Conservation (phyloP, 1,140 invertebrate genomes). For the Drosophila mauritiana region DNA sequence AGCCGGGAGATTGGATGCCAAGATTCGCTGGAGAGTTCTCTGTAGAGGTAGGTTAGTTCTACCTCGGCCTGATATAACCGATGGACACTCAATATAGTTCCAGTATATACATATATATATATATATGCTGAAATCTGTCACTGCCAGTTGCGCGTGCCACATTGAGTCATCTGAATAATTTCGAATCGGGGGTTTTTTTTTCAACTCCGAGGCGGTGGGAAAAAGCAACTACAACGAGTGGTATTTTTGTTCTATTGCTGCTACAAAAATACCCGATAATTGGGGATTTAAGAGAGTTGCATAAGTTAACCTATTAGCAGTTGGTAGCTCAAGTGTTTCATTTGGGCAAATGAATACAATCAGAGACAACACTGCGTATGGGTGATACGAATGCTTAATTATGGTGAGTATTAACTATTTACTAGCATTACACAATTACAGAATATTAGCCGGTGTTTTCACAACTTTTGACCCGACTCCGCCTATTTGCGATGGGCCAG, state of each 20-base stretch:
- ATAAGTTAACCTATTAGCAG: not conserved
- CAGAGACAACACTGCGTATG: not conserved
- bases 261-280: constrained; percentile 11
- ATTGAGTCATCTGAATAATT: constrained; percentile 33
- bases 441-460: constrained; percentile 7
- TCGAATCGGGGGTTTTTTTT: constrained; percentile 20
- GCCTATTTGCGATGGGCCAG: not conserved
- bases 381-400: not conserved
- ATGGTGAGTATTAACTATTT: not conserved
- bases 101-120: not conserved
- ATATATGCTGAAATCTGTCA: constrained; percentile 5
- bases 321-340: not conserved
- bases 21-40: not conserved
- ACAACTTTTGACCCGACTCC: constrained; percentile 25
- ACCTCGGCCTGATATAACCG: not conserved
- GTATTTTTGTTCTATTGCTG: not conserved
- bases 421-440: not conserved
- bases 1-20: not conserved
- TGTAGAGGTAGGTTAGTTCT: constrained; percentile 7
- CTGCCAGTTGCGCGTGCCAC: constrained; percentile 24
- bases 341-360: not conserved
- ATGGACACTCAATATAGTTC: not conserved
- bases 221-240: constrained; percentile 24
- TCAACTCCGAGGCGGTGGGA: constrained; percentile 23
- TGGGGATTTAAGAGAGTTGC: constrained; percentile 1